Base-by-base conservation (phyloP, 2,888 invertebrate species). In the Furcula furcula region DNA sequence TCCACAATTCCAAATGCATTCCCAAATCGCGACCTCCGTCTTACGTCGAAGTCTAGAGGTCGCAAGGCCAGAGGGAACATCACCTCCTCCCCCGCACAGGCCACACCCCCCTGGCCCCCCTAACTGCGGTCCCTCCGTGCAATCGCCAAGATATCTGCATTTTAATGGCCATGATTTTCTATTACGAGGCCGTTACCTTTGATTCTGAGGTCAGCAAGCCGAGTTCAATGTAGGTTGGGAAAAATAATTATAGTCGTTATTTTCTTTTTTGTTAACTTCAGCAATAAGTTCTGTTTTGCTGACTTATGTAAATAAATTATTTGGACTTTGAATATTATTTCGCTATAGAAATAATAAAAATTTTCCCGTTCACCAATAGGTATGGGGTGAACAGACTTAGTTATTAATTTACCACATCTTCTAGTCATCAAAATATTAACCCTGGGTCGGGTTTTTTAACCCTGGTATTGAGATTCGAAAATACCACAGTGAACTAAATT, bases 81-180 rank as follows among this genome's bases (percentile, higher is more conserved):
- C 12, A 12, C 6, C 19, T 19, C 2, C 4, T 9, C 20, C 20
- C 6, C 20, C 9, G 9, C 20, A 3, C 9, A 2, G 3, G 4
- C 9, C 5, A 5, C 14, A 0, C 9, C 27, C 27, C 13, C 7
- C 7, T 2, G 2, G 12, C 23, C 23, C 23, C 5, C 23, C n/a
- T 26, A 26, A 14, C 7, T 1, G 26, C 26, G 26, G 23, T 23
- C 23, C 23, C 23, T 12, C 9, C 26, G 11, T 13, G 26, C 14
- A 26, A 26, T 26, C 26, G 18, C 18, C 28, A 16, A 16, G 10
- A 28, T 28, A 28, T 28, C 28, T 28, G 28, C 28, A 28, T 28
- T 28, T 11, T 9, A 28, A 28, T 28, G 28, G 7, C 27, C 11
- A 10, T 14, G 18, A 11, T 28, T 25, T 18, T 28, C 16, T 10